Conservation (phyloP, 2,888 invertebrate species). For the Plutella xylostella region DNA sequence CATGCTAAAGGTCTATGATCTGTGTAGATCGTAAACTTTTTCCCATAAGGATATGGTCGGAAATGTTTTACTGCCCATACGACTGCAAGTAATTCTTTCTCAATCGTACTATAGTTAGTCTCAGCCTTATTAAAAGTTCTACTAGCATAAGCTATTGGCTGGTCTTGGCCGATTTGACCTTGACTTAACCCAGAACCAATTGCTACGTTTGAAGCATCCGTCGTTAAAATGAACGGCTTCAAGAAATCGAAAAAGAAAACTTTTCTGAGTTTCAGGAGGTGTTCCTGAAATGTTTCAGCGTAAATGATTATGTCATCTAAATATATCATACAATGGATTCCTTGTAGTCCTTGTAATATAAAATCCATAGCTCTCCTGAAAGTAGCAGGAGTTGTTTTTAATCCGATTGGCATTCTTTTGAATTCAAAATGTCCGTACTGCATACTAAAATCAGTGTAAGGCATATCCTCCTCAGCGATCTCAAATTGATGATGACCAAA, state of each 20-base stretch:
- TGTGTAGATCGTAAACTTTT: slow-evolving; percentile 28
- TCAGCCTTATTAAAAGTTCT: slow-evolving; percentile 28
- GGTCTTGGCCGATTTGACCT: slow-evolving; percentile 20
- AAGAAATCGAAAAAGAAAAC: slow-evolving; percentile 21
- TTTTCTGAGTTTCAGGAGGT: slow-evolving; percentile 1
- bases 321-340: slow-evolving; percentile 21
- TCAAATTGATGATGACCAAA: slow-evolving; percentile 29
- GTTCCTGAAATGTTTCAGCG: slow-evolving; percentile 13
- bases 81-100: slow-evolving; percentile 34
- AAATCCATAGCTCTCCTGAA: slow-evolving; percentile 28
- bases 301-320: slow-evolving; percentile 25
- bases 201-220: slow-evolving; percentile 28
- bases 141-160: slow-evolving; percentile 32
- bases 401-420: slow-evolving; percentile 31
- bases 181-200: slow-evolving; percentile 18
- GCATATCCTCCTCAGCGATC: slow-evolving; percentile 19
- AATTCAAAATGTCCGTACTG: slow-evolving; percentile 31
- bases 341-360: slow-evolving; percentile 21
- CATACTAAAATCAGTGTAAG: slow-evolving; percentile 33
- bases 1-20: slow-evolving; percentile 33
- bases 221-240: slow-evolving; percentile 16
- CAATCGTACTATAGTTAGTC: slow-evolving; percentile 31
- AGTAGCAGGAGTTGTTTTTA: slow-evolving; percentile 32
- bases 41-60: slow-evolving; percentile 32
- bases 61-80: slow-evolving; percentile 31